Conservation (phyloP, 2,113 vertebrate genomes). For the Pterocles gutturalis region DNA sequence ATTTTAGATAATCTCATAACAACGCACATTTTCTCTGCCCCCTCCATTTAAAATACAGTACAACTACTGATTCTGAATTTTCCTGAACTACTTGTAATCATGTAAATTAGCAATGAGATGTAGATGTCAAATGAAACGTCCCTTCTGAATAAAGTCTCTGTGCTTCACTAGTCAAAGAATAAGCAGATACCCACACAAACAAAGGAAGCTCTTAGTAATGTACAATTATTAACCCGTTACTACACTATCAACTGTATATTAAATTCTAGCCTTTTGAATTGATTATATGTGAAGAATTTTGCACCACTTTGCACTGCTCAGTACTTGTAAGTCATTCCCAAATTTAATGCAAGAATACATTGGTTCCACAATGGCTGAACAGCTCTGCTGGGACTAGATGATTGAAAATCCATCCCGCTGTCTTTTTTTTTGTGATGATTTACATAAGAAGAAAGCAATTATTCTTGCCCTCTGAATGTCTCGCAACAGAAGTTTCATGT, state of each 20-base stretch:
- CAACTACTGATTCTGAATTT: slow-evolving; percentile 44
- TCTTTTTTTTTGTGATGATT: not conserved
- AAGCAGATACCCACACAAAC: slow-evolving; percentile 29
- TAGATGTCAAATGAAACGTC: slow-evolving; percentile 44
- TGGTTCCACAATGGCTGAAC: not conserved
- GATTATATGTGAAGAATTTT: not conserved
- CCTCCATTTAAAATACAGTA: slow-evolving; percentile 41
- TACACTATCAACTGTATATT: not conserved
- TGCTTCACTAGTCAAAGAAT: slow-evolving; percentile 56
- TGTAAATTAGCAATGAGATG: slow-evolving; percentile 46
- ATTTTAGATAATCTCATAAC: slow-evolving; percentile 15
- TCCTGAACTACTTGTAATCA: slow-evolving; percentile 46
- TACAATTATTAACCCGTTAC: slow-evolving; percentile 38
- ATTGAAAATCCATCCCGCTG: not conserved
- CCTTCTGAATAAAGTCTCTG: slow-evolving; percentile 8
- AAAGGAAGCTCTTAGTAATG: not conserved
- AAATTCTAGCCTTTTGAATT: not conserved
- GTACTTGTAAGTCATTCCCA: not conserved
- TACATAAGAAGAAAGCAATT: slow-evolving; percentile 41
- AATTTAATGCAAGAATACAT: not conserved
- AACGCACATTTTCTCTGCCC: slow-evolving; percentile 3
- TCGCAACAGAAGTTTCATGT: not conserved
- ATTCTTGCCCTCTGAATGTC: slow-evolving; percentile 22
- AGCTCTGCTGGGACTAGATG: not conserved
- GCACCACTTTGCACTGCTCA: not conserved